Evolutionary conservation across 1,140 invertebrate species (phyloP), one percentile per base, ranked within the genome.

Genomic region (Sogatella furcifera): DNA sequence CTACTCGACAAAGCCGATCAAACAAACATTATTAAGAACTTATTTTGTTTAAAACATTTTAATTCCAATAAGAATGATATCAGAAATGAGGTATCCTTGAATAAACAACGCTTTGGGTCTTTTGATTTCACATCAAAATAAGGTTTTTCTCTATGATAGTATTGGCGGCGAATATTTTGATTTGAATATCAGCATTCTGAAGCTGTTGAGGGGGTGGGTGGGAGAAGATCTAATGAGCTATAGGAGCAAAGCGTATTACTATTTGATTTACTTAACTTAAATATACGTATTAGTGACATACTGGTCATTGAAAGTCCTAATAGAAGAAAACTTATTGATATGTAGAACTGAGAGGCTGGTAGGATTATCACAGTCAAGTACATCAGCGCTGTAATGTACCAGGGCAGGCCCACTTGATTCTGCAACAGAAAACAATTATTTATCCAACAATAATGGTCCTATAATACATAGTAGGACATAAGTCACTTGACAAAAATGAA

Each of bases 401-500:
- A 67, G 4, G 81, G 80, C 9, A 86, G 71, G 62, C 80, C 75
- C 46, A 76, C 73, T 76, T 81, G 80, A 65, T 78, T 75, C 81
- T 82, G 73, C 68, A 78, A 75, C 63, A 52, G 3, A 55, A 38
- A 38, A 4, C 5, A 38, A 38, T 10, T 1, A 38, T 5, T 38
- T 2, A 38, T 38, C 9, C 11, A 28, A 28, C 34, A 38, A 38
- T 38, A 38, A 5, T 3, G 8, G 11, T 38, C 6, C 24, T 4
- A 28, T 4, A 28, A 2, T 28, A n/a, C n/a, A n/a, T n/a, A n/a
- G n/a, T n/a, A n/a, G n/a, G n/a, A n/a, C n/a, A n/a, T n/a, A n/a
- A n/a, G n/a, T n/a, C n/a, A n/a, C n/a, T n/a, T n/a, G n/a, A n/a
- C n/a, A n/a, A n/a, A n/a, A n/a, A n/a, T n/a, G n/a, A n/a, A n/a